These are phyloP conservation scores for Camponotus vicinus DNA, from an alignment of 1,140 invertebrate genomes.

Conservation along the genomic window DNA sequence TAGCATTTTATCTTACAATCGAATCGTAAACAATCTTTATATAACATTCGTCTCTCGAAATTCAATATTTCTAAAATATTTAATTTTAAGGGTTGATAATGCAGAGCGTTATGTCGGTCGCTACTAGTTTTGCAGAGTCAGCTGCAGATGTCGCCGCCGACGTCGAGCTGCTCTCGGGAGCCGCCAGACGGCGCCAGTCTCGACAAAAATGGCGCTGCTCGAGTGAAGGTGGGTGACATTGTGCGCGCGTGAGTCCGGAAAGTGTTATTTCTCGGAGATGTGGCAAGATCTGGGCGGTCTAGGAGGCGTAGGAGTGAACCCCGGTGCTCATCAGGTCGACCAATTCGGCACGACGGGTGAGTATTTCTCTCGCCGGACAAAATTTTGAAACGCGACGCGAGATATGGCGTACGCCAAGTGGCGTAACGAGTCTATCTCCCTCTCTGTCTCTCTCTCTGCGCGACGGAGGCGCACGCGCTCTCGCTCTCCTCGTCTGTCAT, in stretches of 20 bases:
- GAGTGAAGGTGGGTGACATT: slow-evolving; percentile 79
- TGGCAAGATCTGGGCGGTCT: slow-evolving; percentile 84
- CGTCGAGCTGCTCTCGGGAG: background rate
- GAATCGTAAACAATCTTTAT: too few species aligned
- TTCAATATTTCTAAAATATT: too few species aligned
- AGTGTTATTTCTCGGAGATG: slow-evolving; percentile 80
- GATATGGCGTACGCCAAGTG: background rate
- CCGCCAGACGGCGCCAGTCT: background rate
- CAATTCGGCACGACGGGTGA: slow-evolving; percentile 83
- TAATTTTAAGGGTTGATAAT: too few species aligned
- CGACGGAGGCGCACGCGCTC: slow-evolving; percentile 67
- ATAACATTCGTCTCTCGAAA: too few species aligned
- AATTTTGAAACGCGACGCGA: background rate
- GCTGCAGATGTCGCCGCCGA: too few species aligned
- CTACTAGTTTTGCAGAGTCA: too few species aligned
- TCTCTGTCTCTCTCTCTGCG: slow-evolving; percentile 37
- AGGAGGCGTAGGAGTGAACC: slow-evolving; percentile 80
- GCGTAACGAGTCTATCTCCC: background rate
- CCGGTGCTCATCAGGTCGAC: slow-evolving; percentile 82
- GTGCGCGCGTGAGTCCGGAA: slow-evolving; percentile 76
- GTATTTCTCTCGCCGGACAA: slow-evolving; percentile 14
- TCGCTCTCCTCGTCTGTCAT: slow-evolving; percentile 34
- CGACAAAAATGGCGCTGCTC: slow-evolving; percentile 83
- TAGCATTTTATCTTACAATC: too few species aligned
- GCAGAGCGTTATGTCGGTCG: too few species aligned